phyloP scores from a whole-genome alignment of 2,113 vertebrate genomes.

The Oryzias curvinotus region DNA sequence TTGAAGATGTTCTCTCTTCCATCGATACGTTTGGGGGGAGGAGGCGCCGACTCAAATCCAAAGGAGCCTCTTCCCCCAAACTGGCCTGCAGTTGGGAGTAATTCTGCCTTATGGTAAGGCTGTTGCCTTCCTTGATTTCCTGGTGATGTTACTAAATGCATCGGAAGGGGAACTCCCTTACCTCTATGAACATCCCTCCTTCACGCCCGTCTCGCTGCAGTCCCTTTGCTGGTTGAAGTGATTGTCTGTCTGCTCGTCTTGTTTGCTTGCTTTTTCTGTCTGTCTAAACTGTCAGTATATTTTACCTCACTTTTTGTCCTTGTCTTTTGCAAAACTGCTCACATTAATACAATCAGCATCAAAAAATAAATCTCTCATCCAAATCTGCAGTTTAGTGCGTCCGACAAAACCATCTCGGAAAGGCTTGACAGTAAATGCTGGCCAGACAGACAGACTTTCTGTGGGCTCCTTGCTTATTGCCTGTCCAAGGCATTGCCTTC shows the following conservation, averaged over 20 bases:
- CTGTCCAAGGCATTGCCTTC: constrained; percentile 71
- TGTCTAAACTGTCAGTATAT: constrained; percentile 74
- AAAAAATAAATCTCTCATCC: constrained; percentile 36
- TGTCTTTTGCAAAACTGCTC: constrained; percentile 62
- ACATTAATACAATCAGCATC: constrained; percentile 67
- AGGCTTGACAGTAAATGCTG: constrained; percentile 58
- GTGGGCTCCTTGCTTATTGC: constrained; percentile 62
- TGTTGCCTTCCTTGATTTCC: too few relatives aligned
- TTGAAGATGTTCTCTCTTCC: constrained; percentile 58
- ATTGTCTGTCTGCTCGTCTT: constrained; percentile 64
- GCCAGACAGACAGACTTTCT: constrained; percentile 73
- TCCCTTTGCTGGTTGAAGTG: constrained; percentile 64
- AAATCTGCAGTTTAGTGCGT: constrained; percentile 43
- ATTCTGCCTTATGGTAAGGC: too few relatives aligned
- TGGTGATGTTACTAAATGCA: too few relatives aligned
- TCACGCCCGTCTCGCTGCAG: constrained; percentile 46
- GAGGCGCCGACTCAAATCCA: constrained; percentile 48
- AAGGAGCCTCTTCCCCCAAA: constrained; percentile 44
- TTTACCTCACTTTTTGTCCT: constrained; percentile 61
- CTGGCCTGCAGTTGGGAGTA: constrained; percentile 38
- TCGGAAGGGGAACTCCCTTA: background rate
- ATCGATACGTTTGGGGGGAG: constrained; percentile 62
- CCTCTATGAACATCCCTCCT: constrained; percentile 56
- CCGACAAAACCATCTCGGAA: constrained; percentile 13
- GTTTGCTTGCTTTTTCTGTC: constrained; percentile 71